Conservation (phyloP, 1,140 invertebrate species). For the Eubasilissa regina region DNA sequence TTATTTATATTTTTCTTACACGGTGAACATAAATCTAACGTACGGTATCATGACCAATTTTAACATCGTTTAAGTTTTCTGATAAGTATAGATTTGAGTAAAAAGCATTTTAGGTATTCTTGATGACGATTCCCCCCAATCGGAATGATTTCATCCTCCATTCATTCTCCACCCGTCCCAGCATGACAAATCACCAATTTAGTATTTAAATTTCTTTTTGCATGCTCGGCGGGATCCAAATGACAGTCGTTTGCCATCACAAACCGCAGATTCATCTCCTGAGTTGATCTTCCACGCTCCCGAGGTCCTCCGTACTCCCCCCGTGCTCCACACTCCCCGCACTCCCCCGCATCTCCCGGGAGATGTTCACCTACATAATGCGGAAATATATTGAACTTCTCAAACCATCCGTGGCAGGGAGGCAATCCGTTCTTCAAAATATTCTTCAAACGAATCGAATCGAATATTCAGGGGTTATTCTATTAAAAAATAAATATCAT, state of each 20-base stretch:
- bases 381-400: slow-evolving; percentile 23
- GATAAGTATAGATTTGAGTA: too few relatives aligned
- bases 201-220: slow-evolving; percentile 40
- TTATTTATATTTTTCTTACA: too few relatives aligned
- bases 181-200: slow-evolving; percentile 36
- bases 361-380: background rate
- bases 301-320: background rate
- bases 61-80: too few relatives aligned
- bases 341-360: background rate
- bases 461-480: background rate
- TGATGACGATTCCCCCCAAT: background rate
- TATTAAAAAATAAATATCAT: background rate
- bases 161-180: background rate
- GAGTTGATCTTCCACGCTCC: slow-evolving; percentile 15
- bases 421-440: slow-evolving; percentile 27
- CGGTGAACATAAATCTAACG: too few relatives aligned
- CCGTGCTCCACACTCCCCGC: background rate
- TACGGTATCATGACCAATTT: too few relatives aligned
- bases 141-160: slow-evolving; percentile 20
- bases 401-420: background rate
- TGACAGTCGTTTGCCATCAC: slow-evolving; percentile 33
- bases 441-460: slow-evolving; percentile 34
- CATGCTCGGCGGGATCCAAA: slow-evolving; percentile 31
- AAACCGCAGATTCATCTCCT: slow-evolving; percentile 23
- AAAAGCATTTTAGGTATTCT: too few relatives aligned